Evolutionary conservation across 2,113 vertebrate species (phyloP).

Genomic region (Aptenodytes patagonicus): DNA sequence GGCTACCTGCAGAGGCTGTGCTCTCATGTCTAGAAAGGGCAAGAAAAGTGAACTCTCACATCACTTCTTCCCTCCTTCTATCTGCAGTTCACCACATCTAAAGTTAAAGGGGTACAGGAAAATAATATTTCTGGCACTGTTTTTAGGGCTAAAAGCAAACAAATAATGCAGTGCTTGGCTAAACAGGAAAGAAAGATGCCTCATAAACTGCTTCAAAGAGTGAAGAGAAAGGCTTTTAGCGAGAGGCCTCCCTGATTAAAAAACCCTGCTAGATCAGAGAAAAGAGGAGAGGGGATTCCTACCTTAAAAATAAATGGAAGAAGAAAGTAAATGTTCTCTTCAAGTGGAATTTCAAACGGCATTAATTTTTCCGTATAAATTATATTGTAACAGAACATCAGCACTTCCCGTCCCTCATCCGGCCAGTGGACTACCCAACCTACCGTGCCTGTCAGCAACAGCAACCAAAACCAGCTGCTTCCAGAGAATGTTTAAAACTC

Average conservation of each 20-base stretch:
- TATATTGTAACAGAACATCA: not conserved
- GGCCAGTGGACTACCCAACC: not conserved
- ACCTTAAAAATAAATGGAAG: not conserved
- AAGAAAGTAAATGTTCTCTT: not conserved
- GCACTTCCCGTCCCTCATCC: not conserved
- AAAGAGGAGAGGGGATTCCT: not conserved
- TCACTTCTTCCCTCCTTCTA: not conserved
- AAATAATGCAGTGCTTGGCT: not conserved
- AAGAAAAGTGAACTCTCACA: not conserved
- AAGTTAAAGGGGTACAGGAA: not conserved
- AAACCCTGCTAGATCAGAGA: not conserved
- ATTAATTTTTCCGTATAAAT: not conserved
- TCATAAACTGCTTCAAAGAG: not conserved
- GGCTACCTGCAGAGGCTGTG: not conserved
- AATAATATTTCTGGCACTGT: not conserved
- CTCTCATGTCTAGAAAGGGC: not conserved
- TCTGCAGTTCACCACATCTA: not conserved
- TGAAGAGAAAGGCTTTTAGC: not conserved
- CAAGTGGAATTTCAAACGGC: not conserved
- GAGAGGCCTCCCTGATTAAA: not conserved
- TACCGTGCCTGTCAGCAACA: not conserved
- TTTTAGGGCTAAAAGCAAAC: not conserved
- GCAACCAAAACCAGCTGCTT: not conserved
- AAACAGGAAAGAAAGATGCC: not conserved
- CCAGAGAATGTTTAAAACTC: slow-evolving; percentile 32